phyloP scores from a whole-genome alignment of 2,888 invertebrate genomes.

The Fragum whitleyi region DNA sequence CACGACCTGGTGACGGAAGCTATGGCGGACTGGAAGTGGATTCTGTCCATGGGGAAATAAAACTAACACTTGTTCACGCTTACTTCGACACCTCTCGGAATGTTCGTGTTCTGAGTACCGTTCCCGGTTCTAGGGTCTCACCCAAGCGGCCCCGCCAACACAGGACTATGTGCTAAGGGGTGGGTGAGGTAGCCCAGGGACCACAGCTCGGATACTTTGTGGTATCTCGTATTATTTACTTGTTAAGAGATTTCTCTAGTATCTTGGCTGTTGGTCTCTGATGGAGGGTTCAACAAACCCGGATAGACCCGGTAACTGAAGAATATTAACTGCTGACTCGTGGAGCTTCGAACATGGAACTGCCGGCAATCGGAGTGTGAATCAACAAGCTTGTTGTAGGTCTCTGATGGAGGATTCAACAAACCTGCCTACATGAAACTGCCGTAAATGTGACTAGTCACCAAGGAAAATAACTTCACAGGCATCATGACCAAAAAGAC shows the following conservation, averaged over 20 bases:
- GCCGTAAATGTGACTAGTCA: too few species aligned
- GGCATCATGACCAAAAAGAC: too few species aligned
- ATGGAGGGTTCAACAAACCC: background rate
- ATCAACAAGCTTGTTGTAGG: too few species aligned
- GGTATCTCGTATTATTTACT: conserved; percentile 16
- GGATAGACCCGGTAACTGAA: too few species aligned
- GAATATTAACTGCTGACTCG: too few species aligned
- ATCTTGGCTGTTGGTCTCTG: background rate
- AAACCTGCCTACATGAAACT: too few species aligned
- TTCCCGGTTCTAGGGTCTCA: conserved; percentile 61
- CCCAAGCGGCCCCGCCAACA: conserved; percentile 62
- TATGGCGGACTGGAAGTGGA: conserved; percentile 66
- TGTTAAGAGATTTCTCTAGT: background rate
- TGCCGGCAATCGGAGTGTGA: too few species aligned
- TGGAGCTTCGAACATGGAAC: too few species aligned
- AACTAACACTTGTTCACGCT: conserved; percentile 37
- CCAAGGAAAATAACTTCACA: too few species aligned
- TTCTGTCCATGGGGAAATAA: conserved; percentile 56
- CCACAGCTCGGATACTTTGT: conserved; percentile 49
- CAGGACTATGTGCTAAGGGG: conserved; percentile 58
- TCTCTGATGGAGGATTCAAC: too few species aligned
- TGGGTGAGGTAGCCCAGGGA: conserved; percentile 61
- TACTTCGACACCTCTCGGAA: conserved; percentile 66
- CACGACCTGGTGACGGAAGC: conserved; percentile 33
- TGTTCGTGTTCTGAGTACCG: conserved; percentile 61